A percentile compares a stretch with the other conserved stretches of the same genome.
These are phyloP conservation scores for Erebia epiphron DNA, from an alignment of 2,888 invertebrate species.

Conservation along the genomic window DNA sequence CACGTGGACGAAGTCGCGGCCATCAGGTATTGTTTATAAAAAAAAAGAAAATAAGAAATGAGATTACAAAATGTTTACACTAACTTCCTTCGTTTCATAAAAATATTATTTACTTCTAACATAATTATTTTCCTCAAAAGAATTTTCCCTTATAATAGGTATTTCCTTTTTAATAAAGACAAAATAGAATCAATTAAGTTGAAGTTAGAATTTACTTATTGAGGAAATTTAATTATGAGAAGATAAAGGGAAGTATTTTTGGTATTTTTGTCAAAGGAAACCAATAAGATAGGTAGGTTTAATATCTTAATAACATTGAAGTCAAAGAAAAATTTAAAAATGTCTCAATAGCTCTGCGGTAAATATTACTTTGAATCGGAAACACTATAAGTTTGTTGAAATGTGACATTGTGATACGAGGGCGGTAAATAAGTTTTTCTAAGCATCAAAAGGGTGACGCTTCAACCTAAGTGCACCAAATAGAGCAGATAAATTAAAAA, in stretches of 20 bases:
- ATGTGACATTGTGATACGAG: no score
- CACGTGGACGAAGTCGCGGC: no score
- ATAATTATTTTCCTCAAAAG: background rate
- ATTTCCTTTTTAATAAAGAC: conserved; percentile 11
- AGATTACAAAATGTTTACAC: background rate
- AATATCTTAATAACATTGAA: background rate
- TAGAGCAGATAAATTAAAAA: no score
- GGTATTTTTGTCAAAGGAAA: background rate
- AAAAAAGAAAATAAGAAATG: background rate
- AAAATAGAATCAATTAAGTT: conserved; percentile 4
- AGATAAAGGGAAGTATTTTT: background rate
- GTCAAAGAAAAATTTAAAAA: background rate
- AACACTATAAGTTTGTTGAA: no score
- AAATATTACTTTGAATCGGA: background rate
- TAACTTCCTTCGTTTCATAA: background rate
- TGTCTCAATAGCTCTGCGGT: background rate
- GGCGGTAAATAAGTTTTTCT: no score
- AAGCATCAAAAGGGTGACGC: no score
- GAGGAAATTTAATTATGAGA: conserved; percentile 8
- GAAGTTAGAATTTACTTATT: conserved; percentile 1
- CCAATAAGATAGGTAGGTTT: background rate
- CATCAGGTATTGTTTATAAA: no score
- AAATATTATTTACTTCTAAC: background rate
- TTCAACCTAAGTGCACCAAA: no score
- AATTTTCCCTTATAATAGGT: background rate